These are phyloP conservation scores for Caranx melampygus DNA, from an alignment of 2,113 vertebrate species.

Conservation along the genomic window DNA sequence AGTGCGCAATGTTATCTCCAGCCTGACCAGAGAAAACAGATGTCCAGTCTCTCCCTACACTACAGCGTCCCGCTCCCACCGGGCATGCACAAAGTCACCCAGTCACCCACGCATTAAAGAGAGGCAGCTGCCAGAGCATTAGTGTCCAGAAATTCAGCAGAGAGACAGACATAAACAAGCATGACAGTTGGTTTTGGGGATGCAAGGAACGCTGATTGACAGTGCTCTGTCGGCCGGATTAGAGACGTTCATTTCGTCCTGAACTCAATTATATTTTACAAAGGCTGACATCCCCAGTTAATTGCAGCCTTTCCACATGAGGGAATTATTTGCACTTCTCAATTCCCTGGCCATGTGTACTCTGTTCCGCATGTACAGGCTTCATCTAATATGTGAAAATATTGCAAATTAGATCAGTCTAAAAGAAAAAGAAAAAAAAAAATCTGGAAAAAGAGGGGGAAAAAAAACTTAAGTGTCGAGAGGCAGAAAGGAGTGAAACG, in stretches of 20 bases:
- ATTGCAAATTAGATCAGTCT: constrained; percentile 78
- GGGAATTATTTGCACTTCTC: constrained; percentile 86
- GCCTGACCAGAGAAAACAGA: constrained; percentile 65
- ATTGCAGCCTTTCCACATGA: constrained; percentile 87
- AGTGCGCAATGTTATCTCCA: constrained; percentile 64
- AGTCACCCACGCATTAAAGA: constrained; percentile 72
- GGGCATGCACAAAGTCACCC: constrained; percentile 58
- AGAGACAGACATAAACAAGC: constrained; percentile 79
- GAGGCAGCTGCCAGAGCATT: constrained; percentile 77
- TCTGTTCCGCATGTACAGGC: constrained; percentile 80
- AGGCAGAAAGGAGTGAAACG: constrained; percentile 51
- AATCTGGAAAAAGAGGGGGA: constrained; percentile 40
- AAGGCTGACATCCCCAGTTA: constrained; percentile 87
- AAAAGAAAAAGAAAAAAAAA: constrained; percentile 36
- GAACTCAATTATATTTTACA: constrained; percentile 89
- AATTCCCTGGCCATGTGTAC: constrained; percentile 84
- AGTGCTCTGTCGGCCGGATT: constrained; percentile 84
- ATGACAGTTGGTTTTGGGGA: constrained; percentile 79
- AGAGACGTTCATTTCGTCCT: constrained; percentile 84
- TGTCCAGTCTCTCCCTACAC: constrained; percentile 60
- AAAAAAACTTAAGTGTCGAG: constrained; percentile 59
- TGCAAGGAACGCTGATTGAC: constrained; percentile 82
- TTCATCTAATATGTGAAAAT: constrained; percentile 81
- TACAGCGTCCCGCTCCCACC: constrained; percentile 47
- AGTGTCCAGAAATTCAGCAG: constrained; percentile 69